A percentile compares a stretch with the other conserved stretches of the same genome.
Conservation (phyloP, 2,113 vertebrate genomes). For the Potamarius usumacintae region DNA sequence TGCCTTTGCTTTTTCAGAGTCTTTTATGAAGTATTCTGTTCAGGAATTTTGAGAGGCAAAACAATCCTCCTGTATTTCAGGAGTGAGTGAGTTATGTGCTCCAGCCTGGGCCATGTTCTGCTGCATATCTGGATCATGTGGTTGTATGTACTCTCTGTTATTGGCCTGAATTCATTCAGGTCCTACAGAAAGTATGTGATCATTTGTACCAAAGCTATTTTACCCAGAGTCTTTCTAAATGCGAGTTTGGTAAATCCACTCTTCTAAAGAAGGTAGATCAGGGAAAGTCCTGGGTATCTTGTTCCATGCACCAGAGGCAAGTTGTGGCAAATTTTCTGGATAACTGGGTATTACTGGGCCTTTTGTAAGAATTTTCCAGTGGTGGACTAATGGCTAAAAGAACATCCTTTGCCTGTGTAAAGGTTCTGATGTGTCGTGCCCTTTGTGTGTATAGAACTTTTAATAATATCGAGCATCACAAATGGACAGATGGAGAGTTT, state of each 20-base stretch:
- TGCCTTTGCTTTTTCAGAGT: neutral
- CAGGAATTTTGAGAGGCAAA: neutral
- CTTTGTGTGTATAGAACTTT: neutral
- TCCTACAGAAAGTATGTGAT: neutral
- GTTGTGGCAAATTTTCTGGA: neutral
- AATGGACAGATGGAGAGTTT: neutral
- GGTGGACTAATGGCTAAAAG: neutral
- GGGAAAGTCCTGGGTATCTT: neutral
- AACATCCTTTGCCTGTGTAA: neutral
- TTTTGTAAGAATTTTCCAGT: neutral
- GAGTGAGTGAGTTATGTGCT: neutral
- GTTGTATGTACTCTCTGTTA: neutral
- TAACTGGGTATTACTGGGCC: neutral
- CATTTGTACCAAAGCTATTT: neutral
- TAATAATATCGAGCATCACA: neutral
- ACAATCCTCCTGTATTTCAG: neutral
- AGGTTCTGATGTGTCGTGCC: neutral
- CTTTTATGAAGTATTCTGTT: neutral
- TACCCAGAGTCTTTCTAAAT: neutral
- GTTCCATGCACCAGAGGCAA: neutral
- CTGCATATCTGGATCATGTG: neutral
- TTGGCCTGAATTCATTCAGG: neutral
- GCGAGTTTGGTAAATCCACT: neutral
- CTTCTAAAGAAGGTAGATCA: neutral
- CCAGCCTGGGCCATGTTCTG: neutral